These are phyloP conservation scores for Ochropleura leucogaster DNA, from an alignment of 2,888 invertebrate genomes.

Conservation along the genomic window DNA sequence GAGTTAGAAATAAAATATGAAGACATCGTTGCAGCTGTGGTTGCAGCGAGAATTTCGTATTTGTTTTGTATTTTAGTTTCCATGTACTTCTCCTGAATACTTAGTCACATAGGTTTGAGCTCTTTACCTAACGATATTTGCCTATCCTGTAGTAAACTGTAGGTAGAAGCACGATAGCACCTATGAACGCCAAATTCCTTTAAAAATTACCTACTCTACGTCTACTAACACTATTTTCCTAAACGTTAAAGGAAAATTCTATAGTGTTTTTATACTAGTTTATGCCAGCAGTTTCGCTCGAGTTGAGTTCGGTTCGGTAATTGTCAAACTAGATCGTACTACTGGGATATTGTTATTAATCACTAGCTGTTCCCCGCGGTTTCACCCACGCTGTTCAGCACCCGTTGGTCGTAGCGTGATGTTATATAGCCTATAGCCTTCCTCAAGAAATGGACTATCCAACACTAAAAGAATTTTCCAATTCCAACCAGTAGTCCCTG, in stretches of 20 bases:
- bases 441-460: no score
- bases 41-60: neutral
- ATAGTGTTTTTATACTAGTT: neutral
- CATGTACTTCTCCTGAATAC: neutral
- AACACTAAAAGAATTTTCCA: no score
- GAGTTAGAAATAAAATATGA: neutral
- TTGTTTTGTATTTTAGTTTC: neutral
- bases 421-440: no score
- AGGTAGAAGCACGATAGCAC: neutral
- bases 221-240: neutral
- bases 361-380: no score
- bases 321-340: no score
- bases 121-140: neutral
- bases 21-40: neutral
- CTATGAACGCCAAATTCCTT: neutral
- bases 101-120: neutral
- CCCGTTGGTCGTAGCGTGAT: no score
- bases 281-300: neutral
- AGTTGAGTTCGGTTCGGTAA: neutral
- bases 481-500: no score
- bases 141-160: neutral
- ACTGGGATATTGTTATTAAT: no score
- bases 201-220: neutral
- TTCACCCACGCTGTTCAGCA: no score
- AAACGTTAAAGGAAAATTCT: neutral